A percentile compares a stretch with the other conserved stretches of the same genome.
Evolutionary conservation across 1,140 invertebrate species (phyloP).

Genomic region (Cylas formicarius): DNA sequence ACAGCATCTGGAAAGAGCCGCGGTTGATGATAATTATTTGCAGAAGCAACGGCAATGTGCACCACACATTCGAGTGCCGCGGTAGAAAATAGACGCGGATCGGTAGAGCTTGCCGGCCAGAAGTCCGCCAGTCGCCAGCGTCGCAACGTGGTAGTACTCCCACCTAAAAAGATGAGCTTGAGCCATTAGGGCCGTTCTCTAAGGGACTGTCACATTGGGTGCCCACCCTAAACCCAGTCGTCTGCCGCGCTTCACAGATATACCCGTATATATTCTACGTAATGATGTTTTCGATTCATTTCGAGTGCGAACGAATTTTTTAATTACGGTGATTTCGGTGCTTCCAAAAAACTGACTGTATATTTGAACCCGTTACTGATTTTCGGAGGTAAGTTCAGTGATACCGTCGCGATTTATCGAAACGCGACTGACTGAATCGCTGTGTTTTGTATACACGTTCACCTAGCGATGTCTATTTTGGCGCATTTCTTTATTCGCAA

Average conservation of each 20-base stretch:
- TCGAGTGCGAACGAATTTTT: no score
- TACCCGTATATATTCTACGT: slow-evolving; percentile 14
- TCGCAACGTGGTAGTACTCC: slow-evolving; percentile 10
- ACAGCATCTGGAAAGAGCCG: slow-evolving; percentile 16
- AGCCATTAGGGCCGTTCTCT: no score
- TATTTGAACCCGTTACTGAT: neutral
- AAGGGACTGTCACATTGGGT: slow-evolving; percentile 10
- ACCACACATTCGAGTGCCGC: slow-evolving; percentile 11
- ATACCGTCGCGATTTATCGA: neutral
- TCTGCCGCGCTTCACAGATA: slow-evolving; percentile 6
- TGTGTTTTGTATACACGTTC: neutral
- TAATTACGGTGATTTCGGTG: slow-evolving; percentile 1
- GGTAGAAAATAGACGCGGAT: slow-evolving; percentile 14
- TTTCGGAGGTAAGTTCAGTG: slow-evolving; percentile 9
- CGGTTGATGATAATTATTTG: slow-evolving; percentile 21
- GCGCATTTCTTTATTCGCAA: slow-evolving; percentile 16
- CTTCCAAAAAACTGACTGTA: neutral
- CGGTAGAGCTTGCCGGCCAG: slow-evolving; percentile 16
- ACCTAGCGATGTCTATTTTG: slow-evolving; percentile 7
- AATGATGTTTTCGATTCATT: slow-evolving; percentile 9
- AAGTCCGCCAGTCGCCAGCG: slow-evolving; percentile 14
- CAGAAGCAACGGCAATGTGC: slow-evolving; percentile 17
- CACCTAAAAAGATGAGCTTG: slow-evolving; percentile 12
- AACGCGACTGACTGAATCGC: neutral
- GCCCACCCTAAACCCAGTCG: slow-evolving; percentile 8